Conservation (phyloP, 23 tunicate species). For the Phallusia fumigata region DNA sequence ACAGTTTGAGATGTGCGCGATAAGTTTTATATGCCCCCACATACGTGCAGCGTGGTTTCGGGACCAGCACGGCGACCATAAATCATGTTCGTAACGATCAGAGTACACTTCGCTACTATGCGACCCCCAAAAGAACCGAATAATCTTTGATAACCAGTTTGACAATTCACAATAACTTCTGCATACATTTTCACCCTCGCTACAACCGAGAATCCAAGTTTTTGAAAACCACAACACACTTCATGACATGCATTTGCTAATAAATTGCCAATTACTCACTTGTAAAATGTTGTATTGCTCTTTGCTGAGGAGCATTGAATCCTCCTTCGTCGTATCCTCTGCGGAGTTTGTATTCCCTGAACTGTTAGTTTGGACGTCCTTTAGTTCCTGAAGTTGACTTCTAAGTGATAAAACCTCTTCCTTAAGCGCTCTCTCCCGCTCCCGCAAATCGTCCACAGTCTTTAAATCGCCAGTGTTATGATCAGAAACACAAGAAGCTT, state of each 20-base stretch:
- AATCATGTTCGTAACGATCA: background rate
- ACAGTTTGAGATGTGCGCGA: constrained; percentile 5
- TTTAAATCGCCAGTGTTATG: background rate
- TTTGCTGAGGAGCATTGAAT: no score
- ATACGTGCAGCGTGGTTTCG: constrained; percentile 8
- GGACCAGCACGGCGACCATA: background rate
- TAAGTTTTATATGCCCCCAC: constrained; percentile 25
- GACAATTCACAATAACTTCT: no score
- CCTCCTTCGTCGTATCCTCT: no score
- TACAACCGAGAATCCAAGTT: no score
- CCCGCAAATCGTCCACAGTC: background rate
- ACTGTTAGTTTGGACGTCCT: background rate
- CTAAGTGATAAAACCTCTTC: constrained; percentile 13
- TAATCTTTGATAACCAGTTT: background rate
- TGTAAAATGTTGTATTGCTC: no score
- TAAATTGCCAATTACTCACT: no score
- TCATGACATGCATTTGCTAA: no score
- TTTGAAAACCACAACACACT: no score
- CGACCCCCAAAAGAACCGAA: background rate
- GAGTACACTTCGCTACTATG: background rate
- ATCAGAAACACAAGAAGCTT: no score
- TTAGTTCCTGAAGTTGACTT: background rate
- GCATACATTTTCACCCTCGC: no score
- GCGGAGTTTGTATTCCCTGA: no score
- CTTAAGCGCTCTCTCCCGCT: background rate